Percentiles rank a stretch among this genome's conserved stretches.
Conservation (phyloP, 2,113 vertebrate species). For the Ptyas mucosa region DNA sequence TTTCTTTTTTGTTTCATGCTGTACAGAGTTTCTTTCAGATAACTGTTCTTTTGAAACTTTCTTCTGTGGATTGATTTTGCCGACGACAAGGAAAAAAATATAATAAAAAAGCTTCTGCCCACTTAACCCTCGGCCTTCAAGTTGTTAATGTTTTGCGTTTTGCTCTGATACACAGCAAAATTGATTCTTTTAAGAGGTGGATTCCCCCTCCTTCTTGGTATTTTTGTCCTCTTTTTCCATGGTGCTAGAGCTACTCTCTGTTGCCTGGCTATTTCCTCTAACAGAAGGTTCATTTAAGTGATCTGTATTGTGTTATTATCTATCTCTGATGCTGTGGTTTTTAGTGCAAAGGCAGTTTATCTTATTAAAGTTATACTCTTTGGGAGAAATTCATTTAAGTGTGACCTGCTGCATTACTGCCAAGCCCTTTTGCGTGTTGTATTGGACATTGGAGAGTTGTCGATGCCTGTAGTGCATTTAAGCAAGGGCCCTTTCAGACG, state of each 20-base stretch:
- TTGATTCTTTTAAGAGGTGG: constrained; percentile 64
- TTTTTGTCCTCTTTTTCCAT: constrained; percentile 52
- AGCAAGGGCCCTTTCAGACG: constrained; percentile 61
- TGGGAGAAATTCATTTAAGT: constrained; percentile 69
- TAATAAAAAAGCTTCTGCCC: constrained; percentile 45
- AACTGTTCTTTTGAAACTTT: constrained; percentile 11
- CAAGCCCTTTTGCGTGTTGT: constrained; percentile 61
- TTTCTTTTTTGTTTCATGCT: neutral
- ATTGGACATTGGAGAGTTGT: constrained; percentile 66
- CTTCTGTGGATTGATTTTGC: constrained; percentile 16
- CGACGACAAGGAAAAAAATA: constrained; percentile 20
- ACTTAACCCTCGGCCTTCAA: constrained; percentile 17
- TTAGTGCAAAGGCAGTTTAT: constrained; percentile 60
- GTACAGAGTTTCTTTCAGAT: constrained; percentile 8
- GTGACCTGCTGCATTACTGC: constrained; percentile 68
- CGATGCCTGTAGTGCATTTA: constrained; percentile 72
- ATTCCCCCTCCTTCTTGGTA: constrained; percentile 43
- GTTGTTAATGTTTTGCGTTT: constrained; percentile 61
- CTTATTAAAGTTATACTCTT: constrained; percentile 61
- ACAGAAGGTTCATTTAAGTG: constrained; percentile 48
- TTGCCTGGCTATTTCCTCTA: constrained; percentile 63
- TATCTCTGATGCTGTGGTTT: constrained; percentile 45
- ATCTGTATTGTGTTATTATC: constrained; percentile 47
- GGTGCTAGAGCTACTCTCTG: constrained; percentile 47
- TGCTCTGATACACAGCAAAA: constrained; percentile 66